phyloP scores from a whole-genome alignment of 2,797 vertebrate species.

The Numenius phaeopus region DNA sequence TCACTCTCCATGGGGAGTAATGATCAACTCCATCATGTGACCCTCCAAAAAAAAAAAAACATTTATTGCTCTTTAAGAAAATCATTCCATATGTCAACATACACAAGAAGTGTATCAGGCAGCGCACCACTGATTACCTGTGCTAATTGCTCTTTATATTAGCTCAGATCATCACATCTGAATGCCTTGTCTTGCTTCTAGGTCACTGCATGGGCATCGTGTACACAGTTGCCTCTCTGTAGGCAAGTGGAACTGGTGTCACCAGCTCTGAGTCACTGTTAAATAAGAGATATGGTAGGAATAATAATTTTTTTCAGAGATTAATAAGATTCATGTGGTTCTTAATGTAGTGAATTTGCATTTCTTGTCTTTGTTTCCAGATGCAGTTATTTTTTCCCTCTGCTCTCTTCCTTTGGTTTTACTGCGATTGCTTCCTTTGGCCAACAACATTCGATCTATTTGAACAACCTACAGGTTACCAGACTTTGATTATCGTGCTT shows the following conservation, averaged over 20 bases:
- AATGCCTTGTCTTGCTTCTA: not conserved
- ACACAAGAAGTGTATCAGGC: not conserved
- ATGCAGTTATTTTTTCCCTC: not conserved
- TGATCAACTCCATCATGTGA: not conserved
- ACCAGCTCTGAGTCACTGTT: not conserved
- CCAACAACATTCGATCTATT: not conserved
- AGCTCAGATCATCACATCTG: not conserved
- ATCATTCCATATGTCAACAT: not conserved
- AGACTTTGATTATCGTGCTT: not conserved
- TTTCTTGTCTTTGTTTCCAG: not conserved
- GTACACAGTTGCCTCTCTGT: not conserved
- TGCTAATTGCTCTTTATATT: not conserved
- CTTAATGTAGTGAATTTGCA: not conserved
- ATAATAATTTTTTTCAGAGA: not conserved
- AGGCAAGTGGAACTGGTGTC: not conserved
- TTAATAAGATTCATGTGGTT: not conserved
- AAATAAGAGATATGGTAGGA: not conserved
- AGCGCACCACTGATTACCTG: not conserved
- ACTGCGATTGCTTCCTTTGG: not conserved
- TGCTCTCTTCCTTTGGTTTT: not conserved
- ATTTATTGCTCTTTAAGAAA: not conserved
- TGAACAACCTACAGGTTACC: not conserved
- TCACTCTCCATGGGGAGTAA: not conserved
- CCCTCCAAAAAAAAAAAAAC: not conserved
- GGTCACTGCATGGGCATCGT: not conserved